Evolutionary conservation across 1,140 invertebrate species (phyloP).

Genomic region (Sweltsa coloradensis): DNA sequence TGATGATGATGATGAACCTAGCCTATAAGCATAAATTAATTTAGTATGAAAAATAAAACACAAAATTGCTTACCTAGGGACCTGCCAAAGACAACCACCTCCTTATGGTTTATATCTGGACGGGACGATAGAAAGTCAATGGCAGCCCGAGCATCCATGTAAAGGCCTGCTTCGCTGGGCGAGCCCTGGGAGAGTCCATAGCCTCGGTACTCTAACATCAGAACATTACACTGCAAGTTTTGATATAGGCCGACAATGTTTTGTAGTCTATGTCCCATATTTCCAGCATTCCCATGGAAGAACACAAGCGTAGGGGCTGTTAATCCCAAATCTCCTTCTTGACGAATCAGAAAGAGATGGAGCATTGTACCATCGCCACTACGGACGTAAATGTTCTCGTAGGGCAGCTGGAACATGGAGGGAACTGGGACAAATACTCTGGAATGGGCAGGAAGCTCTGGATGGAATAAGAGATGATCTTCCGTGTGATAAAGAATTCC

Average conservation of each 20-base stretch:
- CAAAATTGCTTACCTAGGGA: slow-evolving; percentile 75
- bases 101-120: slow-evolving; percentile 67
- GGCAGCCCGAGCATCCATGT: slow-evolving; percentile 75
- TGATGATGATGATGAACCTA: too few relatives aligned
- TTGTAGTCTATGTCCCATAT: slow-evolving; percentile 80
- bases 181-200: slow-evolving; percentile 86
- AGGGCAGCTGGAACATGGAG: slow-evolving; percentile 67
- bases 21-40: too few relatives aligned
- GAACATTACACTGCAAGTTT: slow-evolving; percentile 68
- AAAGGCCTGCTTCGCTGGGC: slow-evolving; percentile 76
- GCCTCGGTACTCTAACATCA: slow-evolving; percentile 87
- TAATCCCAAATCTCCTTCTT: slow-evolving; percentile 48
- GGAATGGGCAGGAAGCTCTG: slow-evolving; percentile 75
- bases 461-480: slow-evolving; percentile 78
- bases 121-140: slow-evolving; percentile 71
- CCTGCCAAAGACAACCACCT: slow-evolving; percentile 87
- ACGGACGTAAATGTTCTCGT: slow-evolving; percentile 67
- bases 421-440: slow-evolving; percentile 76
- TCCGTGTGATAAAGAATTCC: slow-evolving; percentile 73
- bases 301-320: slow-evolving; percentile 69
- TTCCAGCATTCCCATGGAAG: slow-evolving; percentile 93
- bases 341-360: slow-evolving; percentile 78
- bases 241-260: slow-evolving; percentile 70
- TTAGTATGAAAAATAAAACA: too few relatives aligned
- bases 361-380: slow-evolving; percentile 69